phyloP scores from a whole-genome alignment of 2,888 invertebrate species.

The Epistrophella euchroma region DNA sequence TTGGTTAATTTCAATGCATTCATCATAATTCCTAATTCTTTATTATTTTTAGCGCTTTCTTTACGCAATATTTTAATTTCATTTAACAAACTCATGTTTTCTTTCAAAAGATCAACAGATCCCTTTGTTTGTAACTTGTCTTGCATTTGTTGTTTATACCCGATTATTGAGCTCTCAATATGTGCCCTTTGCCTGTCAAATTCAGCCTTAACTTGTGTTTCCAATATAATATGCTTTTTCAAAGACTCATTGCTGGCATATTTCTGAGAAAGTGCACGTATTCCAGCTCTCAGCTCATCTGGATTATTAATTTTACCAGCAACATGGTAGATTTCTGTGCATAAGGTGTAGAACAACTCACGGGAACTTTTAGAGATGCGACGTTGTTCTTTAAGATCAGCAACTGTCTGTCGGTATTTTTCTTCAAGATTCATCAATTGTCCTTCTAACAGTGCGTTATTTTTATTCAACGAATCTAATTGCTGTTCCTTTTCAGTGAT shows the following conservation, averaged over 20 bases:
- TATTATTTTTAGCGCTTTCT: constrained; percentile 69
- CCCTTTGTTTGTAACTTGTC: constrained; percentile 77
- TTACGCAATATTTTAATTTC: constrained; percentile 91
- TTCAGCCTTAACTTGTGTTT: constrained; percentile 90
- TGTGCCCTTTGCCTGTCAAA: constrained; percentile 92
- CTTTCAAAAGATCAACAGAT: constrained; percentile 87
- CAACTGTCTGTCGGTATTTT: constrained; percentile 89
- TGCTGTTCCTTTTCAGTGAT: constrained; percentile 93
- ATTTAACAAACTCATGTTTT: constrained; percentile 90
- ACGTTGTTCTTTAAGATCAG: constrained; percentile 88
- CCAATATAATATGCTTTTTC: constrained; percentile 87
- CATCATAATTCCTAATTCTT: constrained; percentile 1
- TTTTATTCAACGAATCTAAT: constrained; percentile 90
- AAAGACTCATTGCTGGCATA: constrained; percentile 90
- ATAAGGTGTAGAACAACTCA: constrained; percentile 89
- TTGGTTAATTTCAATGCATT: constrained; percentile 30
- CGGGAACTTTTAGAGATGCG: constrained; percentile 86
- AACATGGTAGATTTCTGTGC: constrained; percentile 92
- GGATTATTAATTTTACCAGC: constrained; percentile 92
- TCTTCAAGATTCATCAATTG: constrained; percentile 91
- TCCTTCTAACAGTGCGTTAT: constrained; percentile 88
- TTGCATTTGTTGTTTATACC: constrained; percentile 49
- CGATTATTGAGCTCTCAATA: constrained; percentile 85
- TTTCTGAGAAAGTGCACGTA: constrained; percentile 83
- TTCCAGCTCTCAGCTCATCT: constrained; percentile 80